phyloP scores from a whole-genome alignment of 2,888 invertebrate genomes.

The Bembecia ichneumoniformis region DNA sequence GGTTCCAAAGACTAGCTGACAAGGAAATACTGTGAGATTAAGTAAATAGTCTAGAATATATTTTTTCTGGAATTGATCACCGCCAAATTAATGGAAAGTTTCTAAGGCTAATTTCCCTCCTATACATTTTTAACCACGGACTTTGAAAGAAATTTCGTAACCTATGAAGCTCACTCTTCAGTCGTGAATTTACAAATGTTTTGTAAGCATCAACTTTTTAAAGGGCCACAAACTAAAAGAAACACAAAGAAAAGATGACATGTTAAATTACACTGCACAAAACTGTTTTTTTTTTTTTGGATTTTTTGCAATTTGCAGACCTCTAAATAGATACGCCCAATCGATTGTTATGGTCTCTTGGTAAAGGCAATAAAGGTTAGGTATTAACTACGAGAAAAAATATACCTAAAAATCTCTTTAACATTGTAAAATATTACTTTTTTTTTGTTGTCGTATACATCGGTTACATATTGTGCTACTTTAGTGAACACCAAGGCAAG shows the following conservation, averaged over 20 bases:
- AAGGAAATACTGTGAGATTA: too few species aligned
- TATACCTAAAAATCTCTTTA: constrained; percentile 66
- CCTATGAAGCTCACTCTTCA: constrained; percentile 3
- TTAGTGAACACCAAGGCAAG: constrained; percentile 69
- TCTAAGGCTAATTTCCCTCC: neutral
- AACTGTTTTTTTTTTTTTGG: neutral
- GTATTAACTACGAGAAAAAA: constrained; percentile 52
- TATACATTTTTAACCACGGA: neutral
- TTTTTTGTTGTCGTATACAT: constrained; percentile 65
- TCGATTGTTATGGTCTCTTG: constrained; percentile 47
- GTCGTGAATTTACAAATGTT: constrained; percentile 4
- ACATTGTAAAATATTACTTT: constrained; percentile 62
- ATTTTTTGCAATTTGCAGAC: constrained; percentile 7
- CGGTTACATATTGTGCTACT: constrained; percentile 71
- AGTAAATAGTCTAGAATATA: neutral
- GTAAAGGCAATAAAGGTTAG: constrained; percentile 60
- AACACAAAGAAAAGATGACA: neutral
- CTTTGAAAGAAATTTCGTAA: neutral
- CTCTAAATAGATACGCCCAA: constrained; percentile 17
- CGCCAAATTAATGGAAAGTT: too few species aligned
- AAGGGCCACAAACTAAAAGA: constrained; percentile 30
- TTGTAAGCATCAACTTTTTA: constrained; percentile 28
- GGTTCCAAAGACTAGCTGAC: too few species aligned
- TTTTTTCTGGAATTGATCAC: too few species aligned
- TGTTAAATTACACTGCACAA: too few species aligned